phyloP scores from a whole-genome alignment of 37 sponge, comb jelly and placozoan species.

The Halichondria panicea region DNA sequence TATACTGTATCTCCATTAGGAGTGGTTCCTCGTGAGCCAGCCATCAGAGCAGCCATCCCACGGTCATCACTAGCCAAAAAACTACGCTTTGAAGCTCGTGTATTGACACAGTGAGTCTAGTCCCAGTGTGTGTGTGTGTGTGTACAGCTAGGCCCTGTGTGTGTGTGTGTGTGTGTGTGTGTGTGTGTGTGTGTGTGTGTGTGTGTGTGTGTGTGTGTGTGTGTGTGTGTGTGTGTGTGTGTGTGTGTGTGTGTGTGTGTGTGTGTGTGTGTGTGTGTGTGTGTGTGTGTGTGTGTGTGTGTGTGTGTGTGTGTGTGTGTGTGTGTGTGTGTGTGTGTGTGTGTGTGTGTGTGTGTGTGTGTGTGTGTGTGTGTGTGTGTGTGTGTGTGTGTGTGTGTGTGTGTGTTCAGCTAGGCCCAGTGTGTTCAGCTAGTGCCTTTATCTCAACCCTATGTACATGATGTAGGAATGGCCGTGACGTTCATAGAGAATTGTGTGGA shows the following conservation, averaged over 20 bases:
- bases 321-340: not conserved
- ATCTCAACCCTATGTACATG: not conserved
- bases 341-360: not conserved
- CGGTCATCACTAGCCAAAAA: slow-evolving; percentile 35
- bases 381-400: not conserved
- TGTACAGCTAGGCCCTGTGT: not conserved
- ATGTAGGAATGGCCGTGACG: slow-evolving; percentile 68
- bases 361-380: not conserved
- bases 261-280: not conserved
- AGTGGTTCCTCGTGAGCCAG: not conserved
- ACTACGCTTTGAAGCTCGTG: slow-evolving; percentile 52
- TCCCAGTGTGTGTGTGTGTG: not conserved
- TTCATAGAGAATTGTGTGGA: slow-evolving; percentile 73
- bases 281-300: not conserved
- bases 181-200: not conserved
- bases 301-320: not conserved
- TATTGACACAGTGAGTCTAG: slow-evolving; percentile 58
- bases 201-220: not conserved
- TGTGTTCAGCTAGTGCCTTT: not conserved
- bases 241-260: not conserved
- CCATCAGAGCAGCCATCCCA: not conserved
- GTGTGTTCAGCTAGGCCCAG: not conserved
- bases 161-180: not conserved
- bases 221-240: not conserved
- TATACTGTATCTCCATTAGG: not conserved